A percentile compares a stretch with the other conserved stretches of the same genome.
These are phyloP conservation scores for Synergus gifuensis DNA, from an alignment of 2,888 invertebrate genomes.

Conservation along the genomic window DNA sequence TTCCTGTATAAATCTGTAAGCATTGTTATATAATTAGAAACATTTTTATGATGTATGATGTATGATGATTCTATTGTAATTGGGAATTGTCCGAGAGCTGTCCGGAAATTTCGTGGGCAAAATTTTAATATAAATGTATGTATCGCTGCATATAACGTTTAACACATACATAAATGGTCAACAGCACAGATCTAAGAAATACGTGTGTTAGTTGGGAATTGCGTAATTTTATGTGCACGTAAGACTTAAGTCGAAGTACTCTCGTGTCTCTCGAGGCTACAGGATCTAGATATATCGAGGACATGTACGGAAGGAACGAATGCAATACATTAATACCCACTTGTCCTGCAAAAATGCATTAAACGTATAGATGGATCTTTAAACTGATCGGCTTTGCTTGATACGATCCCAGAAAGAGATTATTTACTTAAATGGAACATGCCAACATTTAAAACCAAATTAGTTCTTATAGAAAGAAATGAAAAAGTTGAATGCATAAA, in stretches of 20 bases:
- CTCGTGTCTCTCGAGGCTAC: constrained; percentile 25
- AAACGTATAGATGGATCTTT: constrained; percentile 28
- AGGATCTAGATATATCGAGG: constrained; percentile 35
- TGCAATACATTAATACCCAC: constrained; percentile 15
- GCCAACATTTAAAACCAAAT: constrained; percentile 13
- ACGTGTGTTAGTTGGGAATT: constrained; percentile 11
- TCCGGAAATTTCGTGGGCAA: no score
- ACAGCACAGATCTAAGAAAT: neutral
- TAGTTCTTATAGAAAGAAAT: neutral
- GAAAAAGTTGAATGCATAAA: neutral
- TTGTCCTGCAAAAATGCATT: constrained; percentile 8
- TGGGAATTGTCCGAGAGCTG: no score
- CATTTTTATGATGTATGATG: no score
- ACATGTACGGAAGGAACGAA: constrained; percentile 25
- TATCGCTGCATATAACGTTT: neutral
- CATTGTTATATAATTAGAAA: no score
- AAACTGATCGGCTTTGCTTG: constrained; percentile 27
- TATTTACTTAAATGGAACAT: constrained; percentile 4
- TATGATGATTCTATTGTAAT: no score
- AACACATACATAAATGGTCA: neutral
- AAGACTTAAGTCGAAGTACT: constrained; percentile 6
- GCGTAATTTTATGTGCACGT: constrained; percentile 12
- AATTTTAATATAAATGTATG: neutral
- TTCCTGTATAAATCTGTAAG: neutral
- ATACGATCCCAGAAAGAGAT: constrained; percentile 19